Base-by-base conservation (phyloP, 2,797 vertebrate species). In the Eupleurogrammus muticus region DNA sequence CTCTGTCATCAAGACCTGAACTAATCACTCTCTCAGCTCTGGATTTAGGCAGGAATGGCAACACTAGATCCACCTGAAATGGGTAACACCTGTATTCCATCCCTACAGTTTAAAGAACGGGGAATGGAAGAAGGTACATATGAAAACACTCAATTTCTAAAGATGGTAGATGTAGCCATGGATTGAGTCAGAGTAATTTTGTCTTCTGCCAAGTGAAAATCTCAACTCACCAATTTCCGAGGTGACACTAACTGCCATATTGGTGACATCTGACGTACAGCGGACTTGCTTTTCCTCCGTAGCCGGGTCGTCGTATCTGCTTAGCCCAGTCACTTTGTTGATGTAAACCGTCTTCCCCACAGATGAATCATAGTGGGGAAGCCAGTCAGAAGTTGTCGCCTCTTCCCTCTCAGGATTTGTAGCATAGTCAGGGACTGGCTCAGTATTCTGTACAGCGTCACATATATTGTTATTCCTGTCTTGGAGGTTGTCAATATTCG, bases 41-140 rank as follows among this genome's bases (percentile, higher is more conserved):
- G 82, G 94, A 87, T 90, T 94, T 95, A 74, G 96, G 97, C 77
- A 99, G 93, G 88, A 99, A 99, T 53, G 98, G 97, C 84, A 96
- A 92, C 77, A 98, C 91, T 91, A 93, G 83, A 77, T 95, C 93
- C 90, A 94, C 93, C 88, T 96, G 96, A 94, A 99, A 99, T 16
- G 97, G 97, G 90, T 98, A 95, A 89, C 97, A 97, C 80, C 93
- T 96, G 93, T 94, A 96, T 86, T 96, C 96, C 93, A 94, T 86
- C 35, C 97, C 97, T 99, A 91, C 83, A 91, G 74, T 77, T 71
- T 73, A 69, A 90, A 87, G 77, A 81, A 68, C 40, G 62, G 28
- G 74, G 40, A 44, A 65, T 70, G 53, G 53, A 82, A 40, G 48
- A 53, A 23, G n/a, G 52, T 36, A 65, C 28, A 63, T 36, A 46